These are phyloP conservation scores for Tinea pellionella DNA, from an alignment of 2,888 invertebrate species.

Conservation along the genomic window DNA sequence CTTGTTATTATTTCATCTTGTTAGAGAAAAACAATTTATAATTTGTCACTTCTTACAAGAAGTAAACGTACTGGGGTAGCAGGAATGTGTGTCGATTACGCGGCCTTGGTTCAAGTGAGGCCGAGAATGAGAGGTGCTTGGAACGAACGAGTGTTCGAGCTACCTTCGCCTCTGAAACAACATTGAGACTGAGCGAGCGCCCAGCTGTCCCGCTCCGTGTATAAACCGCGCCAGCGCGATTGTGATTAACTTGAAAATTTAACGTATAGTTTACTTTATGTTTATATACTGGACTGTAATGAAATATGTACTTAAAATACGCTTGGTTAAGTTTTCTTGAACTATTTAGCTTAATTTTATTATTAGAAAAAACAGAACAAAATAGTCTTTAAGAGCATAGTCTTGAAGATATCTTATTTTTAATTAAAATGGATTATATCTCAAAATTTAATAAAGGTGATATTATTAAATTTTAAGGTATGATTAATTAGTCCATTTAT, in stretches of 20 bases:
- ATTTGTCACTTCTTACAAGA: not conserved
- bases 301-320: not conserved
- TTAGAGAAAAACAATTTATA: not conserved
- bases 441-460: not conserved
- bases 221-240: not conserved
- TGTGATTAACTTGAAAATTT: slow-evolving; percentile 7
- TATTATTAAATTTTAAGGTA: not conserved
- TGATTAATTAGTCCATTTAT: not conserved
- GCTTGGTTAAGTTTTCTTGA: not conserved
- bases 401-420: no score
- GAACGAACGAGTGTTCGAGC: not conserved
- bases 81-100: slow-evolving; percentile 8
- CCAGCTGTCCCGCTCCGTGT: not conserved
- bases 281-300: not conserved
- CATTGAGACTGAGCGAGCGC: not conserved
- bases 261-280: not conserved
- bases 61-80: not conserved
- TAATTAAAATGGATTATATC: no score
- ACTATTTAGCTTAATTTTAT: not conserved
- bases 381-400: not conserved
- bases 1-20: not conserved
- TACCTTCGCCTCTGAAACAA: not conserved
- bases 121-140: not conserved
- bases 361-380: not conserved
- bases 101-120: slow-evolving; percentile 7